These are phyloP conservation scores for Leptobrachium leishanense DNA, from an alignment of 2,113 vertebrate genomes.

Conservation along the genomic window DNA sequence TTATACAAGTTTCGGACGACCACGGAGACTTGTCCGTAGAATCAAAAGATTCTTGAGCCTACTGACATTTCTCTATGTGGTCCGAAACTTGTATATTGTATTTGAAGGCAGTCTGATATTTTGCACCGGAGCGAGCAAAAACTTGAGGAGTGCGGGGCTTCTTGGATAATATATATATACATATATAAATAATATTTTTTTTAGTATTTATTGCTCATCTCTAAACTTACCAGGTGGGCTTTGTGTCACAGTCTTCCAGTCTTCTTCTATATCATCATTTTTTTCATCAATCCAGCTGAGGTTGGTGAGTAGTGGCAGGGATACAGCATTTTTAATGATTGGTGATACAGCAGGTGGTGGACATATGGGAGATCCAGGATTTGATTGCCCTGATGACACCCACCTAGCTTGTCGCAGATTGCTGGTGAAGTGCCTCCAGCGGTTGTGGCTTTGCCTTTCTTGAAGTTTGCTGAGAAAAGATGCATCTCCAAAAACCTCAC, in stretches of 20 bases:
- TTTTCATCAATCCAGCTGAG: slow-evolving; percentile 62
- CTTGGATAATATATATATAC: no score
- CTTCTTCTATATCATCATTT: slow-evolving; percentile 54
- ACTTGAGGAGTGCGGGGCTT: no score
- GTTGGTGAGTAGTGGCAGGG: slow-evolving; percentile 83
- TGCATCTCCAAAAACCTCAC: slow-evolving; percentile 92
- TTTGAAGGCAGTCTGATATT: no score
- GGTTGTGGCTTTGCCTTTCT: slow-evolving; percentile 61
- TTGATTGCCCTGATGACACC: slow-evolving; percentile 58
- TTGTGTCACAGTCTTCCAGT: slow-evolving; percentile 67
- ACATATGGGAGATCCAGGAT: slow-evolving; percentile 62
- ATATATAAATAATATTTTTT: no score
- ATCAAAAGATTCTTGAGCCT: no score
- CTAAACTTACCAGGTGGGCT: slow-evolving; percentile 78
- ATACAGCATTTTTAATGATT: slow-evolving; percentile 94
- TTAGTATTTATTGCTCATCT: neutral
- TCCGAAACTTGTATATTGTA: no score
- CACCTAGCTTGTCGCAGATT: slow-evolving; percentile 81
- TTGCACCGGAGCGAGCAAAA: no score
- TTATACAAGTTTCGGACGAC: no score
- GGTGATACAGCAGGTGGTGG: slow-evolving; percentile 81
- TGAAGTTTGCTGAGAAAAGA: slow-evolving; percentile 93
- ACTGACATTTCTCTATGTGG: no score
- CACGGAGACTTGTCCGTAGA: no score
- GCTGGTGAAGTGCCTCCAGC: slow-evolving; percentile 77